Evolutionary conservation across 2,113 vertebrate species (phyloP), one percentile per base, ranked within the genome.

Genomic region (Phalacrocorax aristotelis): DNA sequence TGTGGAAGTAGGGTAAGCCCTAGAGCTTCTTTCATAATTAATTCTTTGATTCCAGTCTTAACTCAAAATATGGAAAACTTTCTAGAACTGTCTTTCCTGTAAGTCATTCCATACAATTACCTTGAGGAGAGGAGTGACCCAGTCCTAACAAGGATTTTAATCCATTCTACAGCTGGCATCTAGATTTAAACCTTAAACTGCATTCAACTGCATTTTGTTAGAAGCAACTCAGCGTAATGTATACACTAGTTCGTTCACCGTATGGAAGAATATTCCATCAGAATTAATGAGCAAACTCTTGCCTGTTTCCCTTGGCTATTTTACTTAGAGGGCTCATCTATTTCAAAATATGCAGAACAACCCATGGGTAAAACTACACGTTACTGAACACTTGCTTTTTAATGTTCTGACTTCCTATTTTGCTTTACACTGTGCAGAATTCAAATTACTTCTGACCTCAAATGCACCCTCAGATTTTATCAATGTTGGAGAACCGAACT

Each of bases 221-320:
- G 42, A 87, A 90, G 38, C 27, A 79, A n/a, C 22, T 64, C 0
- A 0, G 11, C 0, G 0, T 78, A 87, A 58, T 0, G 0, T 23
- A 52, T 52, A 11, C 8, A 10, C 15, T 90, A 51, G 13, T 20
- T 79, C 18, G 13, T 20, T 79, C 18, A 75, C 26, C 15, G 4
- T 34, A 42, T 80, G 69, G 32, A 92, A 89, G 72, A 83, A 38
- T n/a, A 79, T 88, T 89, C 22, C 23, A 34, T 44, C 48, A 55
- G 26, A 81, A 94, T 42, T 75, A 87, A 84, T 82, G 23, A 94
- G 48, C 0, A 1, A 92, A 40, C 21, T 42, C 18, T 58, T 3
- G 1, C 34, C 20, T 46, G 15, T 77, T 94, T 87, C 55, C 40
- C 26, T 91, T 52, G 48, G 18, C 26, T 79, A 4, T 87, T 87